phyloP scores from a whole-genome alignment of 92 coral and sea anemone species.

The Siderastrea siderea region DNA sequence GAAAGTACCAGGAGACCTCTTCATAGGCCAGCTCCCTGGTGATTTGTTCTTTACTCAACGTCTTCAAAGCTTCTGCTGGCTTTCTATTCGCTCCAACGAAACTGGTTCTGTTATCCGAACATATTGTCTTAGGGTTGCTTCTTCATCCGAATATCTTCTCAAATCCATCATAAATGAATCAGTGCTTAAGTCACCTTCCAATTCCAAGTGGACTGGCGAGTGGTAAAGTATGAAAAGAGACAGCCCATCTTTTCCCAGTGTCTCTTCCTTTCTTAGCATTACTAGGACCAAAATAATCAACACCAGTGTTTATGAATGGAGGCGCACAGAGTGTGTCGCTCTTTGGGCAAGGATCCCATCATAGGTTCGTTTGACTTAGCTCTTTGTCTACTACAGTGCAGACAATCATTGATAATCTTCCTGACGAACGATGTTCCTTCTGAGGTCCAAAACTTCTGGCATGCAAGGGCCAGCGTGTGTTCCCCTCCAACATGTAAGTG shows the following conservation, averaged over 20 bases:
- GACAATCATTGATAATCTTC: neutral
- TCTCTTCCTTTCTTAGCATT: constrained; percentile 3
- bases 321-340: constrained; percentile 7
- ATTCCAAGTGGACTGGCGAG: constrained; percentile 61
- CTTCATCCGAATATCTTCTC: constrained; percentile 33
- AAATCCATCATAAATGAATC: constrained; percentile 51
- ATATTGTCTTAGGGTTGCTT: constrained; percentile 46
- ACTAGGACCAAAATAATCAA: constrained; percentile 21
- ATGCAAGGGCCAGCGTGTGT: constrained; percentile 26
- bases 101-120: constrained; percentile 54
- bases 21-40: neutral
- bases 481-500: neutral
- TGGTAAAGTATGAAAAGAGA: constrained; percentile 46
- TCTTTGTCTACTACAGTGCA: neutral
- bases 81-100: constrained; percentile 49
- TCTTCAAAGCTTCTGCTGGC: neutral
- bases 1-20: constrained; percentile 28
- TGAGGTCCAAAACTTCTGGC: constrained; percentile 15
- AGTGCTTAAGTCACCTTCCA: constrained; percentile 52
- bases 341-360: neutral
- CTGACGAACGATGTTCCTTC: neutral
- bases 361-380: neutral
- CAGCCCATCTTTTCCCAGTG: constrained; percentile 58
- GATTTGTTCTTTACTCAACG: constrained; percentile 15
- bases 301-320: neutral